These are phyloP conservation scores for Trematomus loennbergii DNA, from an alignment of 2,113 vertebrate genomes.

Conservation along the genomic window DNA sequence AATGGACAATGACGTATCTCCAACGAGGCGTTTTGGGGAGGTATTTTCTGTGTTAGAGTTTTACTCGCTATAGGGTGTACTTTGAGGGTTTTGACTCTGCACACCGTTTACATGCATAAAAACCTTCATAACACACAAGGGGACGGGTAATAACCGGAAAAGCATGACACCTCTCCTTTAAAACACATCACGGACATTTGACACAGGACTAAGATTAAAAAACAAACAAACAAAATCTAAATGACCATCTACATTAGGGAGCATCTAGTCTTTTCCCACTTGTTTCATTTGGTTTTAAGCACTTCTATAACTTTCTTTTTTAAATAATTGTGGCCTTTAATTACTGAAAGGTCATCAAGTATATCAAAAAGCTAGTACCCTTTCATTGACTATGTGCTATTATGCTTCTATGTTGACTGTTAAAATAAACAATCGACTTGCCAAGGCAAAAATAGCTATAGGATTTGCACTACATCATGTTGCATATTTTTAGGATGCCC, in stretches of 20 bases:
- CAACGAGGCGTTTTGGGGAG: too few species aligned
- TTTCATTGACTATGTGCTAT: not conserved
- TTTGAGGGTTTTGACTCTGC: too few species aligned
- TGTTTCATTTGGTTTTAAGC: not conserved
- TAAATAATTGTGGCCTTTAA: not conserved
- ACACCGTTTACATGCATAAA: too few species aligned
- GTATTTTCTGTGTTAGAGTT: too few species aligned
- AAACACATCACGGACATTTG: too few species aligned
- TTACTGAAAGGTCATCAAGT: not conserved
- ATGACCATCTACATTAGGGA: not conserved
- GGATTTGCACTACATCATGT: constrained; percentile 34
- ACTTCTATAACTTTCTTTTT: not conserved
- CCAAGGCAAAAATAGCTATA: constrained; percentile 18
- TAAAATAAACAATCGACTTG: constrained; percentile 31
- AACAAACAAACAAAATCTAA: too few species aligned
- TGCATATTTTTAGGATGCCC: constrained; percentile 18
- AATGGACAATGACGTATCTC: too few species aligned
- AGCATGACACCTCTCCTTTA: too few species aligned
- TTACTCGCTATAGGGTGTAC: too few species aligned
- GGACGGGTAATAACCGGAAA: too few species aligned
- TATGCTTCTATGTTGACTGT: constrained; percentile 3
- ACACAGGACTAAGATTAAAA: too few species aligned
- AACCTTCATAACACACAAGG: too few species aligned
- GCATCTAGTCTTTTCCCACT: not conserved
- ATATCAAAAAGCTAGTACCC: not conserved